Evolutionary conservation across 2,888 invertebrate genomes (phyloP).

Genomic region (Drosophila robusta): DNA sequence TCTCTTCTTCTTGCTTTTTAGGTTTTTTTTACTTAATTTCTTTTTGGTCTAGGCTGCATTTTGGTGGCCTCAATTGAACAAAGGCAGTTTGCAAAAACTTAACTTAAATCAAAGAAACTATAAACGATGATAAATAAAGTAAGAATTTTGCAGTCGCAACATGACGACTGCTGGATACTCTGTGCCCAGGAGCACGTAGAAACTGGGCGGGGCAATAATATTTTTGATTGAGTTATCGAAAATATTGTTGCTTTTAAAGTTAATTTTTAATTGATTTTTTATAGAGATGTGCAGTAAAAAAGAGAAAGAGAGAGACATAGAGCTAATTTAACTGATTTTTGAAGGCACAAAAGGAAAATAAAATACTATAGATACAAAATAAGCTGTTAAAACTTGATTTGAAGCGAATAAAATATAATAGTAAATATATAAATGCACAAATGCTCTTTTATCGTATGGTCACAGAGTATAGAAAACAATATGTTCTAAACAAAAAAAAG

Average conservation of each 20-base stretch:
- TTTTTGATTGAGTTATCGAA: no score
- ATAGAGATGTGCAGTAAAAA: no score
- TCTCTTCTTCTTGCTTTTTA: conserved; percentile 1
- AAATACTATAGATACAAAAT: no score
- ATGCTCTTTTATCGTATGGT: neutral
- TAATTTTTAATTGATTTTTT: no score
- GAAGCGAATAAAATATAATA: neutral
- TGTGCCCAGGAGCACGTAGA: no score
- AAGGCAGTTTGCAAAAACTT: conserved; percentile 47
- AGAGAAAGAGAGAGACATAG: no score
- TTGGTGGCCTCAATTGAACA: conserved; percentile 46
- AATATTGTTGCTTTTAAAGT: no score
- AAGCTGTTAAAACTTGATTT: no score
- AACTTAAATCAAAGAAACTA: conserved; percentile 27
- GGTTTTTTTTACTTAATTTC: conserved; percentile 4
- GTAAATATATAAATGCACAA: neutral
- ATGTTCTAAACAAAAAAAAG: neutral
- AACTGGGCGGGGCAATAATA: no score
- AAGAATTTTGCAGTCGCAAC: neutral
- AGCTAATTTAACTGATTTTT: no score
- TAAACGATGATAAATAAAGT: conserved; percentile 4
- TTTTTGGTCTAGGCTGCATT: conserved; percentile 77
- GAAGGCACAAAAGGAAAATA: no score
- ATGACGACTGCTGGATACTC: neutral
- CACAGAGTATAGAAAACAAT: neutral